phyloP scores from a whole-genome alignment of 2,113 vertebrate genomes.

The Myrmecophaga tridactyla region DNA sequence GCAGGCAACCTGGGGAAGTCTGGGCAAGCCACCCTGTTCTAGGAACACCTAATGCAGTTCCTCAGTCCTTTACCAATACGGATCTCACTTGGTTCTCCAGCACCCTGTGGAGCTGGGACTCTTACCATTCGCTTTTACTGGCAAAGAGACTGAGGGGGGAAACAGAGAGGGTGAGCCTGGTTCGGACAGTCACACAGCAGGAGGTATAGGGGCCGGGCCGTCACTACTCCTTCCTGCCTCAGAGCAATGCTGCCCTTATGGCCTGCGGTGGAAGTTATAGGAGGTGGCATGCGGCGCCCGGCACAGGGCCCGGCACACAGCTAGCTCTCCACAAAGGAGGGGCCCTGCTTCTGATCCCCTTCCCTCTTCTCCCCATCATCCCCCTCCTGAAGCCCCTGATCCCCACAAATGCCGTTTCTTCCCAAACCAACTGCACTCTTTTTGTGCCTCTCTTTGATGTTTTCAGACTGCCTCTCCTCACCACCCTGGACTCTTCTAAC shows the following conservation, averaged over 20 bases:
- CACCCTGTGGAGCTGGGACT: too few relatives aligned
- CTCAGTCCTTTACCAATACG: not conserved
- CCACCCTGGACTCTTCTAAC: not conserved
- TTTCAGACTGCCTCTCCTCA: not conserved
- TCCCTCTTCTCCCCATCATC: not conserved
- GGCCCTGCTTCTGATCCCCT: not conserved
- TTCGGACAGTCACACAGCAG: not conserved
- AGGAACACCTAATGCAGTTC: accelerated
- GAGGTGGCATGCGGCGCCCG: accelerated
- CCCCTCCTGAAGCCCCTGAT: not conserved
- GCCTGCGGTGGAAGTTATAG: accelerated
- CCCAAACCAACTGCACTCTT: not conserved
- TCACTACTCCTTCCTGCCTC: not conserved
- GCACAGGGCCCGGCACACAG: not conserved
- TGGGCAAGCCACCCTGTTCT: not conserved
- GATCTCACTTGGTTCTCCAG: too few relatives aligned
- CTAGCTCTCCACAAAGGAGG: not conserved
- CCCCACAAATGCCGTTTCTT: not conserved
- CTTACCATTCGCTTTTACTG: not conserved
- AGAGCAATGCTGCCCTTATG: not conserved
- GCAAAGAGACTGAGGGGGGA: not conserved
- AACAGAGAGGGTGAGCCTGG: not conserved
- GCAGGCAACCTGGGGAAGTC: not conserved
- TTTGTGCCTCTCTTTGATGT: not conserved
- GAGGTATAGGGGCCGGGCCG: not conserved